Evolutionary conservation across 2,797 vertebrate genomes (phyloP).

Genomic region (Cephalopachus bancanus): DNA sequence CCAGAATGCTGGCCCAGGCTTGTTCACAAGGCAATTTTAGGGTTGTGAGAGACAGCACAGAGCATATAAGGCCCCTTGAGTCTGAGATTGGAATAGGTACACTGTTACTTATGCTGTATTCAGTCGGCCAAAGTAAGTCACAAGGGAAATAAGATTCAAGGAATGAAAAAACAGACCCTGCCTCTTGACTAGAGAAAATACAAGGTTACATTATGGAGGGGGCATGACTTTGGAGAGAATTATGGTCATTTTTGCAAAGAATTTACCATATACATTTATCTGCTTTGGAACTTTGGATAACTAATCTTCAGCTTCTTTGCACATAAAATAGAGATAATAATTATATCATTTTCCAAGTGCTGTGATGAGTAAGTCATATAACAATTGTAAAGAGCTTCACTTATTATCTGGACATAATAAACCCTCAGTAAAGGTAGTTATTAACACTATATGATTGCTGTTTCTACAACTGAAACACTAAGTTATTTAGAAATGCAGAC

Average conservation of each 20-base stretch:
- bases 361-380: background rate
- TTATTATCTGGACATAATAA: background rate
- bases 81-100: background rate
- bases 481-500: background rate
- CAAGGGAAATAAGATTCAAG: background rate
- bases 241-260: background rate
- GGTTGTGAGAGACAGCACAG: background rate
- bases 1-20: background rate
- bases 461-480: background rate
- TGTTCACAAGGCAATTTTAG: rapidly evolving
- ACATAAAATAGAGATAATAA: background rate
- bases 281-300: background rate
- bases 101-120: background rate
- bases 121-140: background rate
- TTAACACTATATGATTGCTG: background rate
- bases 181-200: background rate
- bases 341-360: background rate
- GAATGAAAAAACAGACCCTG: background rate
- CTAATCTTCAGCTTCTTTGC: background rate
- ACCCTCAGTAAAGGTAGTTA: background rate
- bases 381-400: background rate
- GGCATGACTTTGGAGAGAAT: background rate
- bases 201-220: background rate
- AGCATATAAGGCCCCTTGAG: background rate
- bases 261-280: background rate